Percentiles rank a stretch among this genome's conserved stretches.
Evolutionary conservation across 2,797 vertebrate species (phyloP).

Genomic region (Coluber constrictor): DNA sequence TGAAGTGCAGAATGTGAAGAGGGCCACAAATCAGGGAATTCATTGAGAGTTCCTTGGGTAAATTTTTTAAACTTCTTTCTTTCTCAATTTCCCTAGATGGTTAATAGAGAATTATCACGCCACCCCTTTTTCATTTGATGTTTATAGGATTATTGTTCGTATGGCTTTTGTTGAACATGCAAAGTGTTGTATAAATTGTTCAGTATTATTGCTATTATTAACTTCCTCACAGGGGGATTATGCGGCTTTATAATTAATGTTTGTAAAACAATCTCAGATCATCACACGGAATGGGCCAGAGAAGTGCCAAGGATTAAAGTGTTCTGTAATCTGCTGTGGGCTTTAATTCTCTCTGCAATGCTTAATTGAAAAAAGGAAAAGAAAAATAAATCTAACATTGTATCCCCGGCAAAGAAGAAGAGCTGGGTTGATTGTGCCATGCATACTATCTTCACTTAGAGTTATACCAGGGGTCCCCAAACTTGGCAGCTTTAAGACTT

Average conservation of each 20-base stretch:
- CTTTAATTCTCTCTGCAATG: constrained; percentile 48
- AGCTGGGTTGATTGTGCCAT: constrained; percentile 12
- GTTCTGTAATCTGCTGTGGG: constrained; percentile 55
- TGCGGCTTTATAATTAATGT: constrained; percentile 53
- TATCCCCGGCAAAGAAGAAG: constrained; percentile 28
- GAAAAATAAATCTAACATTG: constrained; percentile 52
- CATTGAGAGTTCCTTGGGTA: neutral
- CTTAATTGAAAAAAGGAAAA: constrained; percentile 51
- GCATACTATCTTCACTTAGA: constrained; percentile 34
- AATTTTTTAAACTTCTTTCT: neutral
- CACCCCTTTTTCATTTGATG: neutral
- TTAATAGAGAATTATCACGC: constrained; percentile 30
- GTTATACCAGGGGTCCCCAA: neutral
- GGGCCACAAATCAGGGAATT: neutral
- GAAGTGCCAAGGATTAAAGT: constrained; percentile 59
- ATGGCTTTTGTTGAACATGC: constrained; percentile 45
- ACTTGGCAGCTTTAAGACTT: too few species aligned
- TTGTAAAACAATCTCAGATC: constrained; percentile 55
- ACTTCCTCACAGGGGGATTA: constrained; percentile 47
- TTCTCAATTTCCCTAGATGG: neutral
- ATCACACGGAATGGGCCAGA: constrained; percentile 18
- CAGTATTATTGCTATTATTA: constrained; percentile 55
- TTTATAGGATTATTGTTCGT: constrained; percentile 41
- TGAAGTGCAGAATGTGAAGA: neutral
- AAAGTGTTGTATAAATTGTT: constrained; percentile 43